These are phyloP conservation scores for Drosophila pandora DNA, from an alignment of 1,140 invertebrate species.

Conservation along the genomic window DNA sequence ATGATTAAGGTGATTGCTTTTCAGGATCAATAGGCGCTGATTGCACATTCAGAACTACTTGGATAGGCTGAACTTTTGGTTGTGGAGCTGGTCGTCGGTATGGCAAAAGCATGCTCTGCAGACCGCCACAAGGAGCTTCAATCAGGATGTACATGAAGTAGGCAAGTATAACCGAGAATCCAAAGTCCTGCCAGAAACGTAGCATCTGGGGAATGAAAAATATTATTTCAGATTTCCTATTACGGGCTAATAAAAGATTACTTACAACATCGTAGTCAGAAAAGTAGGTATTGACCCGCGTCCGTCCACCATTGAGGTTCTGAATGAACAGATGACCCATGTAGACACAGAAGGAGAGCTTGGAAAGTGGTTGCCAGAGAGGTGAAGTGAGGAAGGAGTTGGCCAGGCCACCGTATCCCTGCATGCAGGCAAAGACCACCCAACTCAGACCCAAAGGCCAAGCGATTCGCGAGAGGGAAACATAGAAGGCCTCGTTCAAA, in stretches of 20 bases:
- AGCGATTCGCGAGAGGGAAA: constrained; percentile 85
- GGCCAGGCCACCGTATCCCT: constrained; percentile 86
- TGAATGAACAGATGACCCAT: constrained; percentile 82
- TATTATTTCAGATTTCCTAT: too few species aligned
- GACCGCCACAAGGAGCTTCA: constrained; percentile 45
- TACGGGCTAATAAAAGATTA: too few species aligned
- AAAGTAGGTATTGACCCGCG: constrained; percentile 50
- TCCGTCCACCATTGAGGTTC: constrained; percentile 51
- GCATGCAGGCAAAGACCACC: constrained; percentile 88
- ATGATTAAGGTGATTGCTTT: constrained; percentile 21
- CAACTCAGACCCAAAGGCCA: constrained; percentile 87
- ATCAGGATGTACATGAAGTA: constrained; percentile 48
- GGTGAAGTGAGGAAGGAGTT: constrained; percentile 84
- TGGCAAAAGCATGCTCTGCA: constrained; percentile 41
- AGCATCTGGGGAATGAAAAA: constrained; percentile 23
- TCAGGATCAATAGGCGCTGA: constrained; percentile 7
- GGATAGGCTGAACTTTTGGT: constrained; percentile 3
- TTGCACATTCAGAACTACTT: background rate
- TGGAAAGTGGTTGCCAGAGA: constrained; percentile 84
- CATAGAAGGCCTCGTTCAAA: constrained; percentile 86
- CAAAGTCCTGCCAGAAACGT: constrained; percentile 59
- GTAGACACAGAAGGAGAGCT: constrained; percentile 85
- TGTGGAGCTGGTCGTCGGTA: constrained; percentile 30
- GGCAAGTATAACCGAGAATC: constrained; percentile 47
- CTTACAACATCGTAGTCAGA: constrained; percentile 64